phyloP scores from a whole-genome alignment of 2,888 invertebrate species.

The Eupithecia abbreviata region DNA sequence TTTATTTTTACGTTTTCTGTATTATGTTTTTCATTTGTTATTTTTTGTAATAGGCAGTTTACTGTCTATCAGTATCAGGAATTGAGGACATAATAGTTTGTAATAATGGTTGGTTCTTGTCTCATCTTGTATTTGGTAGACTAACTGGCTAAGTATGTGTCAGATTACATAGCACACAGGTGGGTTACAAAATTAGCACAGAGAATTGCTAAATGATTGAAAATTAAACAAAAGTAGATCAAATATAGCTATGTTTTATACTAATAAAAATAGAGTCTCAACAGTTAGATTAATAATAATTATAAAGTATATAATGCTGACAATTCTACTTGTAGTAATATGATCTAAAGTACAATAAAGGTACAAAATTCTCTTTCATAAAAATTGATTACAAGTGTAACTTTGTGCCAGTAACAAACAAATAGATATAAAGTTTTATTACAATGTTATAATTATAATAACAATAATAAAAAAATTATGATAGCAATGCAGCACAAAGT shows the following conservation, averaged over 20 bases:
- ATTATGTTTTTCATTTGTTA: constrained; percentile 64
- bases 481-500: constrained; percentile 60
- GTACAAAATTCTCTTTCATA: not conserved
- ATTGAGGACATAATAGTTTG: not conserved
- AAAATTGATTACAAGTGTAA: not conserved
- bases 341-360: not conserved
- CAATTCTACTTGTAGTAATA: not conserved
- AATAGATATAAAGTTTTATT: not conserved
- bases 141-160: not conserved
- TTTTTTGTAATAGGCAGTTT: not conserved
- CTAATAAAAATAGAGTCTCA: not conserved
- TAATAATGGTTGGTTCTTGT: not conserved
- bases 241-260: not conserved
- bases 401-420: not conserved
- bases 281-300: not conserved
- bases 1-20: constrained; percentile 81
- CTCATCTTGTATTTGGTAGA: not conserved
- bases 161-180: not conserved
- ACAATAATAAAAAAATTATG: not conserved
- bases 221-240: not conserved
- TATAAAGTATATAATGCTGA: not conserved
- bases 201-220: not conserved
- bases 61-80: not conserved
- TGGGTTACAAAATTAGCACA: not conserved
- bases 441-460: not conserved